A percentile compares a stretch with the other conserved stretches of the same genome.
These are phyloP conservation scores for Zeus faber DNA, from an alignment of 2,113 vertebrate species.

Conservation along the genomic window DNA sequence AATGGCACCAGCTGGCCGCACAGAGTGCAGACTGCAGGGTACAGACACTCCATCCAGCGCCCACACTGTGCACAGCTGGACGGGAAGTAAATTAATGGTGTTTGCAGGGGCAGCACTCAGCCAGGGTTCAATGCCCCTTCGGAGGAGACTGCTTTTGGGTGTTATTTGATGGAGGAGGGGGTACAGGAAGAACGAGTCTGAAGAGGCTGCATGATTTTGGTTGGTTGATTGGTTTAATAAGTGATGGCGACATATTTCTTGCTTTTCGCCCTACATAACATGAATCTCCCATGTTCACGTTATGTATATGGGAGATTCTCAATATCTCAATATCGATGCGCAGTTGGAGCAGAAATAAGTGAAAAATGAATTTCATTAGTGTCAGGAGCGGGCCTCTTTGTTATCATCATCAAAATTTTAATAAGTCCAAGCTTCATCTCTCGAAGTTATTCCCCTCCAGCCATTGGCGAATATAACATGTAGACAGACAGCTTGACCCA, in stretches of 20 bases:
- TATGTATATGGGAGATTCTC: too few species aligned
- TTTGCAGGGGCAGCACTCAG: conserved; percentile 48
- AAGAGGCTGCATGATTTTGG: conserved; percentile 22
- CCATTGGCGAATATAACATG: too few species aligned
- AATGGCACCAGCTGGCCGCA: conserved; percentile 62
- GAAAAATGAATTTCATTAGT: too few species aligned
- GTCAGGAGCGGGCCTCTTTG: too few species aligned
- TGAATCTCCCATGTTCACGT: neutral
- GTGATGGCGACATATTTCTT: conserved; percentile 14
- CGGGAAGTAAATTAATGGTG: conserved; percentile 54
- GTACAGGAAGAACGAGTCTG: conserved; percentile 27
- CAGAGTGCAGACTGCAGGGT: conserved; percentile 27
- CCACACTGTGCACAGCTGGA: conserved; percentile 64
- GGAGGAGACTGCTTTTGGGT: conserved; percentile 47
- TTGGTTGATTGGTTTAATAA: conserved; percentile 32
- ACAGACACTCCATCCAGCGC: conserved; percentile 37
- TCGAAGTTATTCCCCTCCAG: too few species aligned
- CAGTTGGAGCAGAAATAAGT: too few species aligned
- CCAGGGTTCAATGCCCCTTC: conserved; percentile 38
- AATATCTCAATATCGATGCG: too few species aligned
- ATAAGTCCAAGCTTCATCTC: too few species aligned
- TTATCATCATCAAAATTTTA: too few species aligned
- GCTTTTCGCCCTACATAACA: too few species aligned
- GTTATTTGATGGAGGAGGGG: conserved; percentile 36
- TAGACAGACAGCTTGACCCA: too few species aligned